Base-by-base conservation (phyloP, 2,888 invertebrate species). In the Drosophila prostipennis region DNA sequence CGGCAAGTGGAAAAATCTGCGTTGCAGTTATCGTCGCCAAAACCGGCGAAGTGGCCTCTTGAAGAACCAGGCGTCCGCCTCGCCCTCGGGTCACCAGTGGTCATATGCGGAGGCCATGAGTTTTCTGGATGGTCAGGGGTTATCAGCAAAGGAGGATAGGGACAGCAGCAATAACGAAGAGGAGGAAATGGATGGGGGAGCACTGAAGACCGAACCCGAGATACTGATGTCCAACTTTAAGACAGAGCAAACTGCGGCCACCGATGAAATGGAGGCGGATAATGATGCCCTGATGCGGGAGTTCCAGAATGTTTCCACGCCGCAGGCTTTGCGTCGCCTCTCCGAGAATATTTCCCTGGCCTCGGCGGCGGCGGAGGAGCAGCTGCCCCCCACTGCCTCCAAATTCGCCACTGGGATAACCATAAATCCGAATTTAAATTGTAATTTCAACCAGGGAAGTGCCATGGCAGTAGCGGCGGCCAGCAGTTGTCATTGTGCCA, bases 1-100 rank as follows among this genome's bases (percentile, higher is more conserved):
- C 61, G 80, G 77, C 40, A 90, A 90, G 59, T 90, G 90, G 90
- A 91, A 90, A 58, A 90, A 90, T 70, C 64, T 90, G 45, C 89
- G 90, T 19, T 81, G 89, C 65, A 77, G 78, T 54, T 68, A 80
- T 79, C 67, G 80, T 16, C 81, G 70, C 19, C 71, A 64, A 37
- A 52, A 71, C 54, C 73, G 81, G n/a, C 61, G 63, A 7, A 55
- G 67, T 11, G 52, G 52, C 34, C 39, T 39, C 7, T 56, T n/a
- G 45, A 43, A 48, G 19, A 1, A 19, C 19, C 19, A 19, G 13
- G 53, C 13, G 16, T 14, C 55, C 10, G 19, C 42, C 8, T 65
- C 83, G 11, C 70, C 26, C 26, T 26, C 77, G 5, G 42, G 55
- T 11, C 72, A 69, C 34, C 70, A 73, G 23, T 77, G 80, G 79